Base-by-base conservation (phyloP, 1,140 invertebrate species). In the Chelonus insularis region DNA sequence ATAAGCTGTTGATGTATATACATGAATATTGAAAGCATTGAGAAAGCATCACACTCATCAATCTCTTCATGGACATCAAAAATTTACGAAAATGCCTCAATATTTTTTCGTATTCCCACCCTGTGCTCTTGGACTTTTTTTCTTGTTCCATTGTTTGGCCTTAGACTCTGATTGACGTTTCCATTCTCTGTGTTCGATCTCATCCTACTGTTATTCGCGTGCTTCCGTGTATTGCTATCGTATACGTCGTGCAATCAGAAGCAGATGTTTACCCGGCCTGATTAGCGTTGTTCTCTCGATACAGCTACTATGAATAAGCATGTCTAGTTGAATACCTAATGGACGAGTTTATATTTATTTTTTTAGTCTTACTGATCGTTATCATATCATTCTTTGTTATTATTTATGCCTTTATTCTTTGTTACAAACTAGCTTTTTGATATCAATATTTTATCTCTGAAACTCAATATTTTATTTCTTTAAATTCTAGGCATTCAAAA, bases 231-330 rank as follows among this genome's bases (percentile, higher is more conserved):
- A 65, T 69, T 72, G 63, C 63, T 64, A n/a, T n/a, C 64, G 60
- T 68, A 67, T 67, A 74, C 62, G 64, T 65, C 65, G 65, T 62
- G 70, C 72, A 75, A 74, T 75, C 71, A 75, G 64, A 47, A 67
- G 50, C 67, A 73, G 70, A 66, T 75, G 70, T 75, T 74, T 74
- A 69, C 73, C 56, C 65, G 65, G 57, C 63, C 68, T 74, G 73
- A 75, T 75, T 75, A 75, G 71, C 73, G 66, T 62, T 73, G 67
- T 71, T 71, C 61, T 65, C 55, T 39, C 14, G 39, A 62, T 63
- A 37, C 57, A 62, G 50, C 57, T 63, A 36, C 18, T 36, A 32
- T 39, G 29, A 57, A 67, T n/a, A 69, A 20, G 56, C 50, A 65
- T 39, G 56, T 56, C 57, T 66, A 58, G 51, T 41, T 9, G n/a